Conservation (phyloP, 2,888 invertebrate genomes). For the Pollenia labialis region DNA sequence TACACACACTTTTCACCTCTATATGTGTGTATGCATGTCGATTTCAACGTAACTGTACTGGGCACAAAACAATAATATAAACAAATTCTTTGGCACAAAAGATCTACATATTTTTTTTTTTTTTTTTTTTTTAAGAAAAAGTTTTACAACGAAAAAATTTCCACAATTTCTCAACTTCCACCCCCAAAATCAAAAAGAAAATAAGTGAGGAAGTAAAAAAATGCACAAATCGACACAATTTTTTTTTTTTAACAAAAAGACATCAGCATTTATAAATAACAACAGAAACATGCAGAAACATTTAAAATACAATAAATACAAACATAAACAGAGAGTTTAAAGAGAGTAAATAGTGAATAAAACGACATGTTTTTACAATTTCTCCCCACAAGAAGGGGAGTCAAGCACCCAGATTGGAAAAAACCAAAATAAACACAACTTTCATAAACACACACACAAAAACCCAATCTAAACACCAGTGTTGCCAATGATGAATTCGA, state of each 20-base stretch:
- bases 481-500: no score
- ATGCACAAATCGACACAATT: conserved; percentile 15
- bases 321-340: neutral
- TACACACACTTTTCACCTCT: neutral
- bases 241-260: conserved; percentile 34
- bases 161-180: conserved; percentile 53
- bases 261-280: conserved; percentile 55
- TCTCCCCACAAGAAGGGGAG: neutral
- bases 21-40: conserved; percentile 21
- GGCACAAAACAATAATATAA: conserved; percentile 41
- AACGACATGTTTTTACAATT: conserved; percentile 34
- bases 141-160: conserved; percentile 15
- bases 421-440: conserved; percentile 13
- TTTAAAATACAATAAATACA: conserved; percentile 20
- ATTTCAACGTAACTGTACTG: conserved; percentile 70
- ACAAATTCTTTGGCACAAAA: conserved; percentile 39
- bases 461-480: neutral
- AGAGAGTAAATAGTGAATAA: conserved; percentile 11
- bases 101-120: neutral
- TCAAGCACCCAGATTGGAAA: conserved; percentile 32
- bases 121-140: neutral
- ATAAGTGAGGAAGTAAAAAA: conserved; percentile 13
- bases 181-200: conserved; percentile 52
- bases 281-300: conserved; percentile 34
- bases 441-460: neutral